Evolutionary conservation across 2,113 vertebrate species (phyloP).

Genomic region (Amblyopsis rosae): DNA sequence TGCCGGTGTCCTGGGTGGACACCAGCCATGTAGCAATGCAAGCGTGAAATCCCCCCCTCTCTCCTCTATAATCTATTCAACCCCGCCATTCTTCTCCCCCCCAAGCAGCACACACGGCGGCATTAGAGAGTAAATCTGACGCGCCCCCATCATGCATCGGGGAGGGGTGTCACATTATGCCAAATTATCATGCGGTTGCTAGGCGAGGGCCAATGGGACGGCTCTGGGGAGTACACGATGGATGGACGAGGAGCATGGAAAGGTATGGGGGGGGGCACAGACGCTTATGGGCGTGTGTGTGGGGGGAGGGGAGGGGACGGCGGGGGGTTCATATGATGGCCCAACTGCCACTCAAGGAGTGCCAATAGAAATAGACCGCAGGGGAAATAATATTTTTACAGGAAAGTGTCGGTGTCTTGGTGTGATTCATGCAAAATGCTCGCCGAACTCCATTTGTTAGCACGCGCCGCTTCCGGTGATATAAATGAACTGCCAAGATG

Average conservation of each 20-base stretch:
- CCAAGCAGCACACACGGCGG: slow-evolving; percentile 43
- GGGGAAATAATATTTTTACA: neutral
- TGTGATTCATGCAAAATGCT: neutral
- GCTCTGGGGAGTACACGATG: slow-evolving; percentile 52
- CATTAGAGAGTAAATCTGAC: slow-evolving; percentile 46
- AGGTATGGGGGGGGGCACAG: slow-evolving; percentile 53
- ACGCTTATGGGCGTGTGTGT: slow-evolving; percentile 18
- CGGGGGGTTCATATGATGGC: slow-evolving; percentile 36
- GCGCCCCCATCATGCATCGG: slow-evolving; percentile 72
- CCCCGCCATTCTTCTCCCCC: slow-evolving; percentile 35
- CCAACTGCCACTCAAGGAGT: slow-evolving; percentile 6
- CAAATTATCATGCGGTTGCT: slow-evolving; percentile 77
- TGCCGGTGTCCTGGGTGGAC: slow-evolving; percentile 56
- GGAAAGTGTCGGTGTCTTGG: neutral
- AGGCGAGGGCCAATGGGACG: slow-evolving; percentile 70
- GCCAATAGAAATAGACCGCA: slow-evolving; percentile 1
- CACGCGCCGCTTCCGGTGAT: neutral
- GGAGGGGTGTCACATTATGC: slow-evolving; percentile 75
- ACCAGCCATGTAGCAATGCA: slow-evolving; percentile 60
- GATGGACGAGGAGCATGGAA: slow-evolving; percentile 64
- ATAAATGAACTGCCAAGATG: slow-evolving; percentile 57
- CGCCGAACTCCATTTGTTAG: neutral
- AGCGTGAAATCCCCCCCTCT: slow-evolving; percentile 67
- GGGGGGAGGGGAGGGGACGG: slow-evolving; percentile 37
- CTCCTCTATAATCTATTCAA: slow-evolving; percentile 43